Evolutionary conservation across 2,888 invertebrate genomes (phyloP).

Genomic region (Panopea generosa): DNA sequence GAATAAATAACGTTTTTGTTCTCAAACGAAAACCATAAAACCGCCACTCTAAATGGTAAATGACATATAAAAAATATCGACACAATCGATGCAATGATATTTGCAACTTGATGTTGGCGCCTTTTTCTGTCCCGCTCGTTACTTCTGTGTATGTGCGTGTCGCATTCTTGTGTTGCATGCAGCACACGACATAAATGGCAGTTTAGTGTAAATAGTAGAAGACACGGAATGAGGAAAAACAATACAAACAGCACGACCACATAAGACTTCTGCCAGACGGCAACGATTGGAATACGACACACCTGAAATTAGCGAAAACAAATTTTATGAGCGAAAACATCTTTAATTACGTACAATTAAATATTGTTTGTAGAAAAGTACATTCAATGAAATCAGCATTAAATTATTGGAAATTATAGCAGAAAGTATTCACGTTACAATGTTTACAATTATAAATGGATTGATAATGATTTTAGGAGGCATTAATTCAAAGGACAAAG

Average conservation of each 20-base stretch:
- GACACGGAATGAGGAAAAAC: conserved; percentile 41
- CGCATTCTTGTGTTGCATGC: conserved; percentile 11
- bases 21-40: conserved; percentile 67
- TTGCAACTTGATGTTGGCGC: conserved; percentile 57
- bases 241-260: conserved; percentile 21
- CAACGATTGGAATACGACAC: conserved; percentile 39
- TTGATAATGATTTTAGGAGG: too few species aligned
- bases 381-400: too few species aligned
- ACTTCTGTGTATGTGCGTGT: conserved; percentile 1
- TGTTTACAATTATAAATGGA: too few species aligned
- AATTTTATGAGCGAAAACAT: too few species aligned
- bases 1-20: conserved; percentile 41
- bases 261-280: conserved; percentile 34
- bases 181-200: conserved; percentile 39
- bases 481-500: too few species aligned
- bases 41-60: conserved; percentile 65
- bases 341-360: too few species aligned
- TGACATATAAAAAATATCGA: conserved; percentile 71
- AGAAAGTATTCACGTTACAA: too few species aligned
- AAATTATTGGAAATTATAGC: too few species aligned
- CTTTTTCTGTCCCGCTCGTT: conserved; percentile 21
- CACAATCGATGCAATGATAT: conserved; percentile 64
- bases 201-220: conserved; percentile 34
- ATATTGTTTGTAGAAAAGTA: too few species aligned
- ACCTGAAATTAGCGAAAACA: conserved; percentile 38